A percentile compares a stretch with the other conserved stretches of the same genome.
Evolutionary conservation across 1,140 invertebrate species (phyloP).

Genomic region (Trigoniulus corallinus): DNA sequence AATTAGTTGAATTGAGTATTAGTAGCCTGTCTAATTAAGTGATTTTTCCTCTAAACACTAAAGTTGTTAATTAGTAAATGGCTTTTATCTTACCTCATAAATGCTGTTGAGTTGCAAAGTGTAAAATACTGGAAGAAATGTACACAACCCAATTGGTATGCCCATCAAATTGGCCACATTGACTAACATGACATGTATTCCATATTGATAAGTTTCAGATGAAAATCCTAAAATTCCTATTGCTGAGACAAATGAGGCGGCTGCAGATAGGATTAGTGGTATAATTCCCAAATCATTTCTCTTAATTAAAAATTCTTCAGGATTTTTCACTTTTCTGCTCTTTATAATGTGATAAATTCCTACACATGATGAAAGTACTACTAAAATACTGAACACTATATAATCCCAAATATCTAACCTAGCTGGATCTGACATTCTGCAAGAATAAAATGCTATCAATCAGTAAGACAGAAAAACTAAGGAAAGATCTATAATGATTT

Average conservation of each 20-base stretch:
- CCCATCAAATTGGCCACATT: not conserved
- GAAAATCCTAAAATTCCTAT: not conserved
- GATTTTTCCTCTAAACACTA: too few relatives aligned
- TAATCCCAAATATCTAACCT: not conserved
- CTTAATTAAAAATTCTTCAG: not conserved
- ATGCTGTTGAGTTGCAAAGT: not conserved
- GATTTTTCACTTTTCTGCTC: not conserved
- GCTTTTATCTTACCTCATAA: not conserved
- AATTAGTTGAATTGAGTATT: not conserved
- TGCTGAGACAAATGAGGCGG: not conserved
- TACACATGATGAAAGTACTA: not conserved
- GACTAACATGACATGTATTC: not conserved
- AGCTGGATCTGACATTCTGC: too few relatives aligned
- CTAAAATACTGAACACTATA: not conserved
- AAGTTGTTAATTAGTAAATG: too few relatives aligned
- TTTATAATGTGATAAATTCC: not conserved
- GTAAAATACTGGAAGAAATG: not conserved
- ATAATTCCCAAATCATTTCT: not conserved
- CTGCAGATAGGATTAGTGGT: not conserved
- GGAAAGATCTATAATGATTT: too few relatives aligned
- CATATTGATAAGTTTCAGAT: not conserved
- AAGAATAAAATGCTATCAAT: too few relatives aligned
- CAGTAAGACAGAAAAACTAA: too few relatives aligned
- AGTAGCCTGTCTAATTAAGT: not conserved
- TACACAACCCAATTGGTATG: not conserved